Base-by-base conservation (phyloP, 2,797 vertebrate species). In the Smutsia gigantea region DNA sequence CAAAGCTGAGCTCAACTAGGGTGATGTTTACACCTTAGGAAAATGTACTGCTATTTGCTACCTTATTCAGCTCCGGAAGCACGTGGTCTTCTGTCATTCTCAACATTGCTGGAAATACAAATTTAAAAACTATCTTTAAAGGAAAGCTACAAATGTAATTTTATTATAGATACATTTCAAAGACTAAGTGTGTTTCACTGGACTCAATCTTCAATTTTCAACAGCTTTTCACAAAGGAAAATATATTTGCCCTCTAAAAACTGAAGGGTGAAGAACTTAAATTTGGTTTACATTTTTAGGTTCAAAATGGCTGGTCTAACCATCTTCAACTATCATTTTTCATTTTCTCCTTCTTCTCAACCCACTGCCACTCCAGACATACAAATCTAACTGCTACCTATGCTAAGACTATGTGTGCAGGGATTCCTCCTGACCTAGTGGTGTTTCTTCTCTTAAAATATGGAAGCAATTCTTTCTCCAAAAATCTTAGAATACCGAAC, bases 41-140 rank as follows among this genome's bases (percentile, higher is more conserved):
- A 89, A 87, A 11, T 2, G 49, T 53, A 95, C 53, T 34, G 39
- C 9, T 17, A 2, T 2, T 74, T 77, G 89, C 31, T 98, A 99
- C 99, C 99, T 99, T 99, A 97, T 99, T 99, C 81, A 99, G 98
- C 68, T 99, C 99, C 8, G 99, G 99, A 90, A 99, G 99, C 19
- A 99, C 99, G 0, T 99, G 99, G 96, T 99, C 99, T 93, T 99
- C 99, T 72, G 99, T 99, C 99, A 99, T 99, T 94, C 99, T 99
- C 83, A 99, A 98, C 99, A 99, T 99, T 19, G 99, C 99, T 99
- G 96, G 55, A 93, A 96, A 93, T 23, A 97, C 63, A 98, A 98
- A 97, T 61, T 93, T 89, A 57, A 85, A 72, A 34, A 71, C 10
- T 42, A 81, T 78, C 83, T 74, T 25, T 86, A 92, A 94, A 89